Evolutionary conservation across 37 sponge, comb jelly and placozoan genomes (phyloP), one percentile per base, ranked within the genome.

Genomic region (Ephydatia muelleri): DNA sequence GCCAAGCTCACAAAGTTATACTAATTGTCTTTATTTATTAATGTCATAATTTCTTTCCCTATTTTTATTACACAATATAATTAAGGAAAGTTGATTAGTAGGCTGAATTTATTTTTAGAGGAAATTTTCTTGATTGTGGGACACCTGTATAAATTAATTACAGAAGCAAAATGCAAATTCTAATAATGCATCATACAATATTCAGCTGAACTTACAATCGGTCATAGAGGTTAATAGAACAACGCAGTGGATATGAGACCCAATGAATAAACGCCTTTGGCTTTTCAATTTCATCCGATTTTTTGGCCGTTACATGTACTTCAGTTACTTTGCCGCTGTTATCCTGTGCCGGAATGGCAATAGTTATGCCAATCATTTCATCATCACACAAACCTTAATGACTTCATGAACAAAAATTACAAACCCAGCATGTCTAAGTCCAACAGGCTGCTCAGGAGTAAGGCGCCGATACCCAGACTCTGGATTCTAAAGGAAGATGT

Each of bases 201-300:
- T 76, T 49, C 25, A 31, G 23, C 6, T 47, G 22, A 79, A 57
- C 96, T 87, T 57, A 95, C 96, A 97, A 82, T 80, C 85, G 80
- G 30, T 90, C 91, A 70, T 97, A 97, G 57, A 93, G 77, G 28
- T 95, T 70, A 40, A 97, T 88, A 77, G 93, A 86, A 86, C 94
- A 95, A 16, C 4, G 3, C 5, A 93, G 39, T 67, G 96, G 96
- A 11, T 79, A 13, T 32, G 94, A 95, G 8, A 97, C 96, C 98
- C 97, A 97, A 49, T 98, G 99, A 38, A 99, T 95, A 82, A 96
- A 99, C 49, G 99, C 97, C 84, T 95, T 96, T 4, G 99, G 99
- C 72, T 99, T 99, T 39, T 67, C 67, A 3, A 70, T 77, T n/a
- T 90, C 91, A 5, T 33, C 28, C 0, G 87, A 78, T 84, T 87